Evolutionary conservation across 92 coral and sea anemone species (phyloP).

Genomic region (Paragorgia papillata): DNA sequence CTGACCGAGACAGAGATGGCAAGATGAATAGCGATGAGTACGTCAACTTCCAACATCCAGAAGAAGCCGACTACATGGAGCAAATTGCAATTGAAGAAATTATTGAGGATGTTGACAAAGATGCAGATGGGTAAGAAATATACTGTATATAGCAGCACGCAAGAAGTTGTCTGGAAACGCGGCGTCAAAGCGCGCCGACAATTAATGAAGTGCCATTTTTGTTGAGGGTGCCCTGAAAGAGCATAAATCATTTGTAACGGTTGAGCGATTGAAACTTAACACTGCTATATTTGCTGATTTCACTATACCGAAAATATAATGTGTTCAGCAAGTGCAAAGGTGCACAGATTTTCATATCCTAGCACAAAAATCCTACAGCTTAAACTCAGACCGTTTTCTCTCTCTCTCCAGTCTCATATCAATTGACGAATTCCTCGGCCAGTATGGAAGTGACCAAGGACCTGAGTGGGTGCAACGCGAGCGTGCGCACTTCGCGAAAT

Average conservation of each 20-base stretch:
- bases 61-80: constrained; percentile 87
- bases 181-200: no score
- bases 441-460: constrained; percentile 73
- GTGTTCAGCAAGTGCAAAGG: no score
- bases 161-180: no score
- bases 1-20: constrained; percentile 87
- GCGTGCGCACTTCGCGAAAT: constrained; percentile 75
- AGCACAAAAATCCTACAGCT: no score
- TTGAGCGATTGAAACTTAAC: no score
- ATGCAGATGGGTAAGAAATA: constrained; percentile 83
- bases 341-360: no score
- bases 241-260: no score
- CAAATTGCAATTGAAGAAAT: constrained; percentile 90
- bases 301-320: no score
- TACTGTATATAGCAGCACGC: not conserved
- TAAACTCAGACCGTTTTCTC: no score
- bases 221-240: no score
- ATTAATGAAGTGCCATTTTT: no score
- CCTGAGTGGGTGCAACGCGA: constrained; percentile 95
- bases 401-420: constrained; percentile 67
- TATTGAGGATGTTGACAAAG: constrained; percentile 83
- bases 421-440: constrained; percentile 88
- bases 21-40: constrained; percentile 90
- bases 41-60: constrained; percentile 96
- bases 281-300: no score